Percentiles rank a stretch among this genome's conserved stretches.
These are phyloP conservation scores for Cantharis rustica DNA, from an alignment of 2,888 invertebrate genomes.

Conservation along the genomic window DNA sequence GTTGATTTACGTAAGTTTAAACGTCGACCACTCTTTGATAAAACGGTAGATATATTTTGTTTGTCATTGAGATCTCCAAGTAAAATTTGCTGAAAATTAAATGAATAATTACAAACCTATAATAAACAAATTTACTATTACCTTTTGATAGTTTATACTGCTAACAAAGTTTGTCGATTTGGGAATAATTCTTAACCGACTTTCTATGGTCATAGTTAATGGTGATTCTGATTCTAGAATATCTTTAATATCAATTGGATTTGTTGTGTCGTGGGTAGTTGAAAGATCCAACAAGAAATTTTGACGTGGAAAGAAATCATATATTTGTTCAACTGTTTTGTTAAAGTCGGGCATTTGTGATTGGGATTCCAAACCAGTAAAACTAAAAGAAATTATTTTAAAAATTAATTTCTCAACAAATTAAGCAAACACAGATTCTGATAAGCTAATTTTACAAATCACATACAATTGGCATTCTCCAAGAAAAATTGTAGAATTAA, in stretches of 20 bases:
- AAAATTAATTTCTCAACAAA: neutral
- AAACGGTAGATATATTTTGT: neutral
- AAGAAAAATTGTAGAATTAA: no score
- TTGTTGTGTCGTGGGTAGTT: slow-evolving; percentile 8
- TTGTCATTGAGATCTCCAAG: neutral
- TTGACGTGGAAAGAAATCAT: slow-evolving; percentile 16
- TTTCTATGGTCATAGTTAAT: slow-evolving; percentile 10
- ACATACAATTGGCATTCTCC: no score
- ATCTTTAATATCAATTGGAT: slow-evolving; percentile 10
- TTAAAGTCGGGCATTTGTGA: slow-evolving; percentile 8
- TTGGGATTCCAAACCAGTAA: slow-evolving; percentile 8
- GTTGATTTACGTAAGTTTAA: neutral
- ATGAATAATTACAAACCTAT: neutral
- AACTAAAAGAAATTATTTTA: neutral
- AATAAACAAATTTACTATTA: neutral
- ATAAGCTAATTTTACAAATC: no score
- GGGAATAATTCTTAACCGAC: neutral
- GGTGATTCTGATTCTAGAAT: slow-evolving; percentile 16
- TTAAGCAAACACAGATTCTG: no score
- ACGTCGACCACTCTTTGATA: neutral
- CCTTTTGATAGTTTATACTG: neutral
- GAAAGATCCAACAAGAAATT: slow-evolving; percentile 1
- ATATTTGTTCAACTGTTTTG: slow-evolving; percentile 12
- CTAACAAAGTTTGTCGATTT: neutral
- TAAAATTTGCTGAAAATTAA: neutral